phyloP scores from a whole-genome alignment of 2,888 invertebrate species.

The Erebia aethiops region DNA sequence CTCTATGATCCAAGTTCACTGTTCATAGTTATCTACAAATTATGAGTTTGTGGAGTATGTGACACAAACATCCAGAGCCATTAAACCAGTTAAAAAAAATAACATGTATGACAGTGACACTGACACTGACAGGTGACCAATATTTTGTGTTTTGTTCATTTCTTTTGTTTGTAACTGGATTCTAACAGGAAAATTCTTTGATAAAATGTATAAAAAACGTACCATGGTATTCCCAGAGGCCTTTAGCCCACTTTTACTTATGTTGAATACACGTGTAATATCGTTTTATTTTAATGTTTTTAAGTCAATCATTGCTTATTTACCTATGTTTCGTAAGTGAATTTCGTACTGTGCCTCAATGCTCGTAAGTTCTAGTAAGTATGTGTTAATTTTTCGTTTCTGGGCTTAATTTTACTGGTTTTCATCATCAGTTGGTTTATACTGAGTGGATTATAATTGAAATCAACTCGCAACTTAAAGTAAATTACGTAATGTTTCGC shows the following conservation, averaged over 20 bases:
- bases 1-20: not conserved
- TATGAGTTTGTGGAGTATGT: too few relatives aligned
- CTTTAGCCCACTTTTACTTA: not conserved
- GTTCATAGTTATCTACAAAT: not conserved
- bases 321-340: not conserved
- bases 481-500: too few relatives aligned
- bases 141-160: not conserved
- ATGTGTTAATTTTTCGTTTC: not conserved
- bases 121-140: too few relatives aligned
- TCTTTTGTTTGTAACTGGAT: too few relatives aligned
- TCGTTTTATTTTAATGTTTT: not conserved
- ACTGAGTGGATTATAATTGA: not conserved
- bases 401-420: not conserved
- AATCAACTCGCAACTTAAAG: not conserved
- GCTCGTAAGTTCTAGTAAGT: not conserved
- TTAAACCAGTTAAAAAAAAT: too few relatives aligned
- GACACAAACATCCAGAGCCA: too few relatives aligned
- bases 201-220: not conserved
- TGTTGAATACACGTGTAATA: not conserved
- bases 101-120: too few relatives aligned
- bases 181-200: constrained; percentile 6
- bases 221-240: constrained; percentile 1
- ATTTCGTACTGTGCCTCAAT: not conserved
- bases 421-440: not conserved
- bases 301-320: too few relatives aligned